Base-by-base conservation (phyloP, 2,797 vertebrate species). In the Holocentrus rufus region DNA sequence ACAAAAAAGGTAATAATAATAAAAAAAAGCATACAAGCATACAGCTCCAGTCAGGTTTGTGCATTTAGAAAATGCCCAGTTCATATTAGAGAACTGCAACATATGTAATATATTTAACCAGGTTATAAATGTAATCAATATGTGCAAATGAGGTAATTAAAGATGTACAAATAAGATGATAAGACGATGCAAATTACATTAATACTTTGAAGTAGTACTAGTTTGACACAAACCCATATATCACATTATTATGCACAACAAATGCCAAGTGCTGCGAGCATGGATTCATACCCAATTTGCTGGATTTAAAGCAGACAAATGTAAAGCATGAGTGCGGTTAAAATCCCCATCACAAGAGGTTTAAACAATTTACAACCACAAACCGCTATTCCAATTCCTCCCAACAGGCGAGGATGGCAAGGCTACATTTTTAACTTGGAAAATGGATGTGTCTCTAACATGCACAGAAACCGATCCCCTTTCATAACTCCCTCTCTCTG, bases 401-500 rank as follows among this genome's bases (percentile, higher is more conserved):
- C 59, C 42, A 36, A 69, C 49, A 76, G 42, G 47, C 53, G 67
- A 52, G 63, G 17, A 75, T 17, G 1, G 31, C 25, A 70, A 64
- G 60, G 64, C 59, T 77, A 52, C 79, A 83, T 86, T 88, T 89
- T 86, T 79, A 80, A 78, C 83, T 82, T 88, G 71, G 72, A 31
- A 85, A 81, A 68, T 72, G 22, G n/a, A 71, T 67, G 65, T 65
- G 49, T 52, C 59, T 18, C 5, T 27, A 7, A 22, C 68, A 61
- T 30, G 25, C 63, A 75, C 64, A 70, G 50, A 84, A 82, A 72
- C 25, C 73, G 79, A 87, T 86, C 68, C 65, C 34, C 76, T 71
- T 67, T 81, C 62, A 82, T 81, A 72, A 85, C 80, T 77, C 81
- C 65, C 3, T 50, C 4, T 84, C 77, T 87, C 77, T 74, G 68